Evolutionary conservation across 2,797 vertebrate species (phyloP).

Genomic region (Choloepus didactylus): DNA sequence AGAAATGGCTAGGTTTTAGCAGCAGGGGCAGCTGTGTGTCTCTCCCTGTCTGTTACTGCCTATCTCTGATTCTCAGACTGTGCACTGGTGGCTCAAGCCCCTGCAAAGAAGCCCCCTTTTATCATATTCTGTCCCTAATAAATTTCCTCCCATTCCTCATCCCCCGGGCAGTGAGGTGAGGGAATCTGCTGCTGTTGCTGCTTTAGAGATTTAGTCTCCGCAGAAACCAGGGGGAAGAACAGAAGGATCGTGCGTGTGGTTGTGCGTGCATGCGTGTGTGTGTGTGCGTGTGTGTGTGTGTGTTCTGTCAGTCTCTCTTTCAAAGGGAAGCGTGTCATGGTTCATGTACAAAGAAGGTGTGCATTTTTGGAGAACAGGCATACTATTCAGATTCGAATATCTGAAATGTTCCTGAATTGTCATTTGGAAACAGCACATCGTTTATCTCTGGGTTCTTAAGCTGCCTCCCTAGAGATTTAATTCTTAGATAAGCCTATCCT

Average conservation of each 20-base stretch:
- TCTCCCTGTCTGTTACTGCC: slow-evolving; percentile 51
- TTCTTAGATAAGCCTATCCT: slow-evolving; percentile 60
- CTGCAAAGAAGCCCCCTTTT: slow-evolving; percentile 53
- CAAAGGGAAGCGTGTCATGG: slow-evolving; percentile 61
- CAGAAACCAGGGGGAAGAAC: slow-evolving; percentile 54
- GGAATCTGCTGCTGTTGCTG: slow-evolving; percentile 67
- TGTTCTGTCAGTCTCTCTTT: slow-evolving; percentile 51
- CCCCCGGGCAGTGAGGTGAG: slow-evolving; percentile 69
- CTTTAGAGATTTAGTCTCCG: slow-evolving; percentile 67
- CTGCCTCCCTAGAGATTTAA: slow-evolving; percentile 46
- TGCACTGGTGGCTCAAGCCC: slow-evolving; percentile 61
- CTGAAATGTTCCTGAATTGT: slow-evolving; percentile 65
- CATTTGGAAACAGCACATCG: slow-evolving; percentile 67
- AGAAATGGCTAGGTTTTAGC: slow-evolving; percentile 78
- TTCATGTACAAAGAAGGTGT: slow-evolving; percentile 71
- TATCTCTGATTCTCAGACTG: slow-evolving; percentile 61
- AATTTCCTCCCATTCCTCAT: slow-evolving; percentile 64
- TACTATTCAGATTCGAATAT: slow-evolving; percentile 56
- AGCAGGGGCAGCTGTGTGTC: slow-evolving; percentile 71
- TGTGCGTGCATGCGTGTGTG: slow-evolving; percentile 66
- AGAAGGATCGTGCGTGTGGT: slow-evolving; percentile 1
- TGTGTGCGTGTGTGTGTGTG: slow-evolving; percentile 22
- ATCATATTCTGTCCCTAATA: slow-evolving; percentile 64
- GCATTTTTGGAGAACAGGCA: slow-evolving; percentile 39
- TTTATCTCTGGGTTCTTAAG: slow-evolving; percentile 74